Conservation (phyloP, 2,113 vertebrate genomes). For the Lonchura striata region DNA sequence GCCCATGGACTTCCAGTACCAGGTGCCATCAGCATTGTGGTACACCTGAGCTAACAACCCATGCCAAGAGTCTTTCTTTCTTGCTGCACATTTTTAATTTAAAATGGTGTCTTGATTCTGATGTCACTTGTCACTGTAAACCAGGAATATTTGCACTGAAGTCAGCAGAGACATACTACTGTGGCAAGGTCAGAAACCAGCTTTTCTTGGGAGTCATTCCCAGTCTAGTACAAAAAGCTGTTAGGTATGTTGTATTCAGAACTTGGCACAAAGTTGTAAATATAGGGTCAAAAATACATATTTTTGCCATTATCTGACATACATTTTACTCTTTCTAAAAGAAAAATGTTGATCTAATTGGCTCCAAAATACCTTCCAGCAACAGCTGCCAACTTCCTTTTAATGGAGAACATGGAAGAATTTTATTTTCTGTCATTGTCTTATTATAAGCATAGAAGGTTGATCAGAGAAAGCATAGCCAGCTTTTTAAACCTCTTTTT, state of each 20-base stretch:
- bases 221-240: background rate
- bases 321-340: background rate
- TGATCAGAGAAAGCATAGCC: background rate
- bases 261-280: background rate
- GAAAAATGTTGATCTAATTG: background rate
- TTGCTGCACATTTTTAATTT: background rate
- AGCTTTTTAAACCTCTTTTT: background rate
- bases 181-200: background rate
- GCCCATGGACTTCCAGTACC: too few species aligned
- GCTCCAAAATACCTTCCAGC: background rate
- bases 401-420: background rate
- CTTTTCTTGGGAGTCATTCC: background rate
- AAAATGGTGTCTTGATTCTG: background rate
- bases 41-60: rapidly evolving
- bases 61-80: background rate
- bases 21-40: background rate
- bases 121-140: background rate
- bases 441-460: background rate
- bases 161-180: background rate
- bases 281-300: background rate
- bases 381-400: background rate
- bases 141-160: background rate
- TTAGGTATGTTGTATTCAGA: background rate
- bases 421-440: background rate
- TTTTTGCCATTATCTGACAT: background rate